Conservation (phyloP, 1,140 invertebrate species). For the Drosophila melanica region DNA sequence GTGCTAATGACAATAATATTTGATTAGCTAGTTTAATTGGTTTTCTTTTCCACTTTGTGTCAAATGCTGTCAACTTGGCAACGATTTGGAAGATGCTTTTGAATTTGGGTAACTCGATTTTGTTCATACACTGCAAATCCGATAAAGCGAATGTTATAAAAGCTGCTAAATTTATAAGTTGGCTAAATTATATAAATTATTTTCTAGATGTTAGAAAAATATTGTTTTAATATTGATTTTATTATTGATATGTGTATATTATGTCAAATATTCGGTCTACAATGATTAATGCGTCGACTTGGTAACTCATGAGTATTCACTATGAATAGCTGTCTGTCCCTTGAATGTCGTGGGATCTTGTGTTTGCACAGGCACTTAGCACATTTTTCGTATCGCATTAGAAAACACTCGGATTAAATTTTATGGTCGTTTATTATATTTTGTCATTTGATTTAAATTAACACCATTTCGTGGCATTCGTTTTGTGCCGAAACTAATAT, state of each 20-base stretch:
- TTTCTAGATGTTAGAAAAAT: no score
- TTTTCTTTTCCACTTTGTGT: slow-evolving; percentile 72
- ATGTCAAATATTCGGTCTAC: neutral
- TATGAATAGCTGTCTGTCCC: neutral
- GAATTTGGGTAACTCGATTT: neutral
- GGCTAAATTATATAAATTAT: no score
- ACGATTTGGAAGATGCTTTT: neutral
- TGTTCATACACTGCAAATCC: neutral
- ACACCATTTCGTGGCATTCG: slow-evolving; percentile 46
- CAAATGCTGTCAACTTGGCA: slow-evolving; percentile 53
- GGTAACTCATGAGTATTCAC: neutral
- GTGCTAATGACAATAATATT: slow-evolving; percentile 79
- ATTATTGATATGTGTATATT: neutral
- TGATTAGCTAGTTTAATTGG: slow-evolving; percentile 77
- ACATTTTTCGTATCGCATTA: slow-evolving; percentile 67
- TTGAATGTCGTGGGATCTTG: slow-evolving; percentile 34
- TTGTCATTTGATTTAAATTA: slow-evolving; percentile 79
- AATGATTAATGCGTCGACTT: neutral
- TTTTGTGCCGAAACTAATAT: slow-evolving; percentile 25
- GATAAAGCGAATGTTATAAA: no score
- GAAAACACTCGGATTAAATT: slow-evolving; percentile 71
- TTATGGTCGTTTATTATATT: slow-evolving; percentile 79
- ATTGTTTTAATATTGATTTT: no score
- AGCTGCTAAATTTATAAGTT: no score
- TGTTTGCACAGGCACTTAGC: slow-evolving; percentile 53